phyloP scores from a whole-genome alignment of 2,888 invertebrate genomes.

The Drosophila mayaguana region DNA sequence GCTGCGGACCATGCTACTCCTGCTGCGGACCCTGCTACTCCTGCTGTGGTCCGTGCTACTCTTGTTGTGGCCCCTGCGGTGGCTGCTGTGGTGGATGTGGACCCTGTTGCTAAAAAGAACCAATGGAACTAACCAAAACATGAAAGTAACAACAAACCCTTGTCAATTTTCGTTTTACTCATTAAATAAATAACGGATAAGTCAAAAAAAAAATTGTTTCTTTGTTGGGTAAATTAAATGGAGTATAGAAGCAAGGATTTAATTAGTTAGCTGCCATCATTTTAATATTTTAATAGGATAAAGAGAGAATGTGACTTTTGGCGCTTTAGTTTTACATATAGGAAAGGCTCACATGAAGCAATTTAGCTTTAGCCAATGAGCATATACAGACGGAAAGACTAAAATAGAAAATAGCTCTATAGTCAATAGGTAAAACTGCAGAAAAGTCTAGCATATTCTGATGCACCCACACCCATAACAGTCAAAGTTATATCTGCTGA shows the following conservation, averaged over 20 bases:
- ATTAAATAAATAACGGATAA: not conserved
- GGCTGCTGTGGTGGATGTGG: conserved; percentile 4
- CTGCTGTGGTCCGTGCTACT: conserved; percentile 12
- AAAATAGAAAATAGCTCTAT: too few species aligned
- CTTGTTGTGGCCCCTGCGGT: conserved; percentile 2
- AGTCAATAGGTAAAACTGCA: too few species aligned
- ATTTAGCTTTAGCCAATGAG: too few species aligned
- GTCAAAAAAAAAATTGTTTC: not conserved
- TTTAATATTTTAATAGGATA: not conserved
- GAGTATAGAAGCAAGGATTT: not conserved
- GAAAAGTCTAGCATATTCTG: too few species aligned
- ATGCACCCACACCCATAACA: too few species aligned
- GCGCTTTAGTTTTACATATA: too few species aligned
- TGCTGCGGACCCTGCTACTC: conserved; percentile 6
- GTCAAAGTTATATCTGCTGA: too few species aligned
- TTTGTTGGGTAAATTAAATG: not conserved
- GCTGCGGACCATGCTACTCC: conserved; percentile 6
- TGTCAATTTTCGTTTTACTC: conserved; percentile 1
- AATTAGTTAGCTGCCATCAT: not conserved
- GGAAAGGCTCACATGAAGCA: too few species aligned
- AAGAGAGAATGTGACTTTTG: not conserved
- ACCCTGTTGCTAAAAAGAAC: not conserved
- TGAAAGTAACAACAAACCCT: not conserved
- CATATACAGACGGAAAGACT: too few species aligned
- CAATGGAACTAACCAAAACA: not conserved